A percentile compares a stretch with the other conserved stretches of the same genome.
Conservation (phyloP, 1,140 invertebrate species). For the Archegozetes longisetosus region DNA sequence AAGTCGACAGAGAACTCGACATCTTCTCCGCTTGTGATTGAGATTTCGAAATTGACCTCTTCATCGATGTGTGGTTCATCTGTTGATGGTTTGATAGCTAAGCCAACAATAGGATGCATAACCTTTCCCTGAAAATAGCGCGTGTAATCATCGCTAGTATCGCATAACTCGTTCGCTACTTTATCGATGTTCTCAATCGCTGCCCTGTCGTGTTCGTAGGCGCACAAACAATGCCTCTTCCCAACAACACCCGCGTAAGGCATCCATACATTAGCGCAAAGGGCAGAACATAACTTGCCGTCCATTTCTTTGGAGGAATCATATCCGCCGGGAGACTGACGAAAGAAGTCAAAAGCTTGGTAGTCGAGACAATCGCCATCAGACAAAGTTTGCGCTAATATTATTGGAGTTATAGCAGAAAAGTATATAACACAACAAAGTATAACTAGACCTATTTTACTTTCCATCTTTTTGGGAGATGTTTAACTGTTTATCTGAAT, state of each 20-base stretch:
- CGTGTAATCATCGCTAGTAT: constrained; percentile 4
- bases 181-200: background rate
- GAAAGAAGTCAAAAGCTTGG: constrained; percentile 19
- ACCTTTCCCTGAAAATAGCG: constrained; percentile 7
- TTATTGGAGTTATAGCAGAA: background rate
- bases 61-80: constrained; percentile 5
- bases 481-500: background rate
- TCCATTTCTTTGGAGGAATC: constrained; percentile 16
- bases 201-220: background rate
- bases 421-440: background rate
- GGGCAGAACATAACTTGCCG: constrained; percentile 14
- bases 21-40: background rate
- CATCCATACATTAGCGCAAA: constrained; percentile 20
- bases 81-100: background rate
- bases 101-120: background rate
- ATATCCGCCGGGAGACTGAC: constrained; percentile 22
- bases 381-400: constrained; percentile 3
- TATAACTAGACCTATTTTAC: background rate
- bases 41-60: constrained; percentile 7
- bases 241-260: constrained; percentile 20
- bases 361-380: constrained; percentile 21
- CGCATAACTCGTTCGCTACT: background rate
- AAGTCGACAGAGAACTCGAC: constrained; percentile 8
- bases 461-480: background rate
- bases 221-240: constrained; percentile 20